These are phyloP conservation scores for Schlechtendalia chinensis DNA, from an alignment of 1,140 invertebrate genomes.

Conservation along the genomic window DNA sequence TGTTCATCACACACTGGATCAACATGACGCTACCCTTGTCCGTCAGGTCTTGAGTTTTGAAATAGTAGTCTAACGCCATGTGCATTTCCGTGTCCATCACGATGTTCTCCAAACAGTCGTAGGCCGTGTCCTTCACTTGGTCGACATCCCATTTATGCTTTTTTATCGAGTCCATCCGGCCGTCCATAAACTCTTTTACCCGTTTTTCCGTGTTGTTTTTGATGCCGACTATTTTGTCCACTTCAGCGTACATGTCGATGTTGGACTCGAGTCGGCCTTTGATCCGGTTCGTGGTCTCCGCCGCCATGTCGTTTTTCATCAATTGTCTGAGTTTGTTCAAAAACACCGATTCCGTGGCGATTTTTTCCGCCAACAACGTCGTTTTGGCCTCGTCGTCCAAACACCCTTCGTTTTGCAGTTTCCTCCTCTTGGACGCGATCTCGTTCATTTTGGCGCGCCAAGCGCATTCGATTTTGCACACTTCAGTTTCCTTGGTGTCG, in stretches of 20 bases:
- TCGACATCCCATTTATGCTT: constrained; percentile 11
- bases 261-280: background rate
- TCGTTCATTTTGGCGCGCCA: constrained; percentile 66
- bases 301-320: constrained; percentile 60
- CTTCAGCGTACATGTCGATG: background rate
- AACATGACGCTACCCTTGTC: constrained; percentile 20
- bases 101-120: constrained; percentile 14
- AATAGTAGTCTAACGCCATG: constrained; percentile 39
- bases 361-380: constrained; percentile 70
- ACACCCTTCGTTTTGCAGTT: constrained; percentile 63
- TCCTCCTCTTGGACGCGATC: constrained; percentile 64
- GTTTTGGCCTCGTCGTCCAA: constrained; percentile 66
- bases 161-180: background rate
- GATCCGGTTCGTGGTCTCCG: constrained; percentile 6
- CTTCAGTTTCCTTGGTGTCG: constrained; percentile 36
- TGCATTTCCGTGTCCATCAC: constrained; percentile 36
- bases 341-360: constrained; percentile 73
- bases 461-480: constrained; percentile 54
- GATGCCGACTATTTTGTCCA: background rate
- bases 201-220: constrained; percentile 14
- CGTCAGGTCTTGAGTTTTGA: constrained; percentile 6
- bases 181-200: constrained; percentile 23
- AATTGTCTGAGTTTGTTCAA: constrained; percentile 56
- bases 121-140: background rate
- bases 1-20: constrained; percentile 30